A percentile compares a stretch with the other conserved stretches of the same genome.
phyloP scores from a whole-genome alignment of 2,113 vertebrate species.

The Alethe diademata region DNA sequence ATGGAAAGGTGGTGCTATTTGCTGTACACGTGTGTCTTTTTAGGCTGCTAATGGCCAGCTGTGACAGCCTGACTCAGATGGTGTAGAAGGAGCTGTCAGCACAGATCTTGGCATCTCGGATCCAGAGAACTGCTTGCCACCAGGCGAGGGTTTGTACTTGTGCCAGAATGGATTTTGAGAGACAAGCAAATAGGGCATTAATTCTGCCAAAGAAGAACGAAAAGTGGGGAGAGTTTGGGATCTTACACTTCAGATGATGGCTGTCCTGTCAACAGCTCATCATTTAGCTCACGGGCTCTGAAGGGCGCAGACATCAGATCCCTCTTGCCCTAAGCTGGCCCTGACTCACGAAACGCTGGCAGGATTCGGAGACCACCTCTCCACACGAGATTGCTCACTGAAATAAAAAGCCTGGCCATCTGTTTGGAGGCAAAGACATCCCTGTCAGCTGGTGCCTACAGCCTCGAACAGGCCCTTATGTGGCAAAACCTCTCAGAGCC shows the following conservation, averaged over 20 bases:
- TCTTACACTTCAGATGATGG: slow-evolving; percentile 56
- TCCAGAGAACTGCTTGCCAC: slow-evolving; percentile 75
- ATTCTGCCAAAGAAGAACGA: slow-evolving; percentile 66
- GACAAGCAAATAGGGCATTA: slow-evolving; percentile 71
- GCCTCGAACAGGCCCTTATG: slow-evolving; percentile 73
- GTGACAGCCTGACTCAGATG: slow-evolving; percentile 70
- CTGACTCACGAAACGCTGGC: slow-evolving; percentile 67
- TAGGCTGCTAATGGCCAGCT: slow-evolving; percentile 71
- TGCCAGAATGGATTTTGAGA: slow-evolving; percentile 77
- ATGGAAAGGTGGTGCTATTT: slow-evolving; percentile 13
- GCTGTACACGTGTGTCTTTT: slow-evolving; percentile 49
- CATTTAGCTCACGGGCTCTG: slow-evolving; percentile 72
- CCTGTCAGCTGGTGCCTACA: slow-evolving; percentile 71
- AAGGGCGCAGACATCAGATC: slow-evolving; percentile 74
- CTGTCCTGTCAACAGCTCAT: slow-evolving; percentile 73
- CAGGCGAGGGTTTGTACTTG: slow-evolving; percentile 61
- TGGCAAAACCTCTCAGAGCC: slow-evolving; percentile 70
- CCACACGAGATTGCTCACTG: slow-evolving; percentile 59
- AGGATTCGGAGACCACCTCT: slow-evolving; percentile 45
- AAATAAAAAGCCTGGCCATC: slow-evolving; percentile 80
- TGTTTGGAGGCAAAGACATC: slow-evolving; percentile 78
- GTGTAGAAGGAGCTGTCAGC: slow-evolving; percentile 76
- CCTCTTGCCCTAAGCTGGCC: slow-evolving; percentile 70
- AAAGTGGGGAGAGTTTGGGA: slow-evolving; percentile 55
- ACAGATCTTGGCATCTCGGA: slow-evolving; percentile 73